Base-by-base conservation (phyloP, 64 coral and sea anemone genomes). In the Montipora capricornis region DNA sequence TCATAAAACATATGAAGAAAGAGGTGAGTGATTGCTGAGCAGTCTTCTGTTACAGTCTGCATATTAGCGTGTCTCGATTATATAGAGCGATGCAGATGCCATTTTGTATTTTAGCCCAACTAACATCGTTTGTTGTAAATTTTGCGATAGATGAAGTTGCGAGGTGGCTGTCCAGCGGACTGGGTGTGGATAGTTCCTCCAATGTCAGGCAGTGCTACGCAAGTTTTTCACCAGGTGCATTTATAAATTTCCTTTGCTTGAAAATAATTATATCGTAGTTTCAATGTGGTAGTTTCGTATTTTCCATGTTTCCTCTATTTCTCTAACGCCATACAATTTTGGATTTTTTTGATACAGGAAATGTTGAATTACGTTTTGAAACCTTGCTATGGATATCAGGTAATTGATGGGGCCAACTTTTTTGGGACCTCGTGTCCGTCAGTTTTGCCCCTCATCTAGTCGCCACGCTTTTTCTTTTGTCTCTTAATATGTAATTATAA, bases 171-270 rank as follows among this genome's bases (percentile, higher is more conserved):
- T 78, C 93, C 93, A 74, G 93, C 93, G 8, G 93, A 94, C 20
- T 94, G 93, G 93, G 93, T 94, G 45, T 94, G 93, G 93, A 94
- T 94, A 75, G 87, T 94, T 68, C 93, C 93, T 70, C 93, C 93
- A 11, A 75, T 94, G 55, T 94, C 93, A 29, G 93, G 93, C 20
- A 82, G 70, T 74, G 87, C 75, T 6, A 95, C 94, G n/a, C 16
- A 62, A 20, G 94, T 95, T 2, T 95, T 95, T 71, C 89, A 95
- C 16, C 94, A 95, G 94, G 88, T 95, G 59, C 37, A 37, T 37
- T 37, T 37, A 37, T 37, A 37, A 37, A 37, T 1, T 1, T 1
- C 29, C 37, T 37, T 37, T 37, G 37, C 37, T 37, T 37, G 37
- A 37, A 37, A 37, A 37, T 37, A 37, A 37, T 37, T 37, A 37